Evolutionary conservation across 2,797 vertebrate genomes (phyloP), one percentile per base, ranked within the genome.

Genomic region (Hypotaenidia philippensis): DNA sequence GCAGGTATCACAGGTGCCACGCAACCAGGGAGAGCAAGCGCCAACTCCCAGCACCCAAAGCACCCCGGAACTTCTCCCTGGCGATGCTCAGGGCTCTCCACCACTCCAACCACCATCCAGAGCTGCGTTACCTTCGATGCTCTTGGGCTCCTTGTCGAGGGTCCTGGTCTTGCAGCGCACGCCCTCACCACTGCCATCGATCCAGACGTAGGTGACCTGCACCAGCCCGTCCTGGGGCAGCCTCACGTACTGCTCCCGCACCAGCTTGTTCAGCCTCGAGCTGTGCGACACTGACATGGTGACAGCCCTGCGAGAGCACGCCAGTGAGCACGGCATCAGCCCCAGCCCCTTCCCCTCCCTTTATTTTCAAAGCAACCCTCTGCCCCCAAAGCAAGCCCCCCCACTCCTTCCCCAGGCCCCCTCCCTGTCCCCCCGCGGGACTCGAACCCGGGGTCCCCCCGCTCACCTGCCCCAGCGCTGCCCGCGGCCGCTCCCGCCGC

Each of bases 121-220:
- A 14, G 45, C 5, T 0, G 11, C 9, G 0, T 89, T 98, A 99
- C 99, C 99, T 53, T 98, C 84, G 5, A 99, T 34, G 83, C 93
- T 92, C 40, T 96, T 95, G 15, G 99, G 99, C 94, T 99, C 98
- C 13, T 38, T 63, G 9, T 98, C 97, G 89, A 99, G 96, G 41
- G 99, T 99, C 52, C 97, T 96, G 13, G 98, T 99, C 95, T 99
- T 99, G 96, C 97, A 98, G 59, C 99, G 98, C 32, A 99, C 98
- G 0, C 97, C 98, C 74, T 98, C 98, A 0, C 99, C 98, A 2
- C 97, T 98, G 69, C 99, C 99, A 1, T 99, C 99, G 9, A 99
- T 98, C 99, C 99, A 99, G 56, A 99, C 95, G 41, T 99, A 99
- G 16, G 99, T 99, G 72, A 98, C 98, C 97, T 98, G 98, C 50